Conservation (phyloP, 2,113 vertebrate species). For the Phodopus roborovskii region DNA sequence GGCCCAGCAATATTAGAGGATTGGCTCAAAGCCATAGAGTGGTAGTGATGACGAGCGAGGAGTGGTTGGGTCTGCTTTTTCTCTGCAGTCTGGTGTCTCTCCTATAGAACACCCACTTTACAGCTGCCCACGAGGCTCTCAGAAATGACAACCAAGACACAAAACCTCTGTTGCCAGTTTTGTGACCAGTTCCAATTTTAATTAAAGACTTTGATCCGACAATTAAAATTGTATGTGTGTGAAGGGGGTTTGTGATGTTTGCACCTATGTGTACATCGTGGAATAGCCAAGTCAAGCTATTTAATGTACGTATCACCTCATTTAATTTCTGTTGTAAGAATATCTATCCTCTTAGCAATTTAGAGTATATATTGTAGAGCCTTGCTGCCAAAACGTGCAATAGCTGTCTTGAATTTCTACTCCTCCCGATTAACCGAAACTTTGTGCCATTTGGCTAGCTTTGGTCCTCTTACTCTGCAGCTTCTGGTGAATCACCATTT, state of each 20-base stretch:
- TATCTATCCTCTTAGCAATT: background rate
- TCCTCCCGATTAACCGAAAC: background rate
- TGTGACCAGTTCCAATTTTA: conserved; percentile 22
- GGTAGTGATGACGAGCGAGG: background rate
- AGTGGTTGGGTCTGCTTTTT: conserved; percentile 1
- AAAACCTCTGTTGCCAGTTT: conserved; percentile 19
- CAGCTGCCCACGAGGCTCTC: background rate
- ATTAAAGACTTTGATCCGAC: background rate
- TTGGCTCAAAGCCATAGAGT: conserved; percentile 12
- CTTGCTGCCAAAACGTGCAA: background rate
- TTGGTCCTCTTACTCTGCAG: background rate
- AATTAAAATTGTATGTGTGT: background rate
- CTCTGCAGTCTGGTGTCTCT: background rate
- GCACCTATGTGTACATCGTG: background rate
- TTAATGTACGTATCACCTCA: background rate
- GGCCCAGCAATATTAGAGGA: background rate
- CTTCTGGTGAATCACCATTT: background rate
- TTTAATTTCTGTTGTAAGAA: background rate
- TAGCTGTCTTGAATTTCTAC: background rate
- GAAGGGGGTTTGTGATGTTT: background rate
- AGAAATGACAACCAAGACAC: background rate
- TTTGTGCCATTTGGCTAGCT: background rate
- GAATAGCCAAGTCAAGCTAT: conserved; percentile 14
- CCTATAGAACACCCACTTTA: background rate
- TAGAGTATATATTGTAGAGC: background rate